phyloP scores from a whole-genome alignment of 2,888 invertebrate species.

The Schizaphis graminum region DNA sequence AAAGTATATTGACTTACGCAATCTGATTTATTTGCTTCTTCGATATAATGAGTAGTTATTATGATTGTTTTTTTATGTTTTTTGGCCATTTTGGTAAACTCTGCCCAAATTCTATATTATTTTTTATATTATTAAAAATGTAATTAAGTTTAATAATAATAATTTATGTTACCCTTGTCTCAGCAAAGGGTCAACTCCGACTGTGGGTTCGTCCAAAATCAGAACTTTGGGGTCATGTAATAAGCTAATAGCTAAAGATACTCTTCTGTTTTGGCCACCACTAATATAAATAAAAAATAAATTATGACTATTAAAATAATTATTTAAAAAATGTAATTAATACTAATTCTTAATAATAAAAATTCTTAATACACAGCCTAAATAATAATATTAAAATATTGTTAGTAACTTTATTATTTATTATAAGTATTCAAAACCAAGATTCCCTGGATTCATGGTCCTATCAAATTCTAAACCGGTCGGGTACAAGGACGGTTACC shows the following conservation, averaged over 20 bases:
- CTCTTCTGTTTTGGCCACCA: conserved; percentile 74
- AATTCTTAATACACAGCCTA: neutral
- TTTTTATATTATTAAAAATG: neutral
- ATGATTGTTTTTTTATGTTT: conserved; percentile 68
- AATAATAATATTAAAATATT: neutral
- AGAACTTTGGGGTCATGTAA: conserved; percentile 73
- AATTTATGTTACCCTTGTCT: conserved; percentile 69
- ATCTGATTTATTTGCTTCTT: conserved; percentile 68
- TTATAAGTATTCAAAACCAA: neutral
- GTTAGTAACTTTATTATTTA: neutral
- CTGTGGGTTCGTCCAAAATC: conserved; percentile 72
- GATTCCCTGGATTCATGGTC: neutral
- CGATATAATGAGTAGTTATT: conserved; percentile 69
- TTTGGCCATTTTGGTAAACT: conserved; percentile 67
- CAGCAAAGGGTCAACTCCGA: conserved; percentile 73
- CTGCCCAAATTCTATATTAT: conserved; percentile 68
- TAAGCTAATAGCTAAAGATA: conserved; percentile 73
- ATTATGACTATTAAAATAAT: neutral
- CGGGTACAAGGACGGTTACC: neutral
- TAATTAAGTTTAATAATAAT: neutral
- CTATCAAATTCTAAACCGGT: neutral
- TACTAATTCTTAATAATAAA: neutral
- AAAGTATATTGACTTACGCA: conserved; percentile 13
- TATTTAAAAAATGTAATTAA: neutral
- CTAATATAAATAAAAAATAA: conserved; percentile 69